Base-by-base conservation (phyloP, 2,113 vertebrate genomes). In the Tichodroma muraria region DNA sequence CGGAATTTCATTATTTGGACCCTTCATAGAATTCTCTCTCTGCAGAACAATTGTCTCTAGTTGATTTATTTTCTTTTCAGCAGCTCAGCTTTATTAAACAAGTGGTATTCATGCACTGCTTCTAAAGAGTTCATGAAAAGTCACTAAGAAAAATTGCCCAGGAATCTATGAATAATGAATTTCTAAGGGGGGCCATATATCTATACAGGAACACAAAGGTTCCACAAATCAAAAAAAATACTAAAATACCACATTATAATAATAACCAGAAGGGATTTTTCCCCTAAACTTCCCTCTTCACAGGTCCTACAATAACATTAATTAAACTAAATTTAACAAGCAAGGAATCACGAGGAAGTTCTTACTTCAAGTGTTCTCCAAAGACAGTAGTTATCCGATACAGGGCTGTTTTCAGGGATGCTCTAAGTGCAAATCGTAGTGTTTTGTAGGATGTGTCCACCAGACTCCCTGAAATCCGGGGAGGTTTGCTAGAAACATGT, bases 361-460 rank as follows among this genome's bases (percentile, higher is more conserved):
- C 98, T 98, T 98, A 99, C 99, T 99, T 98, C 47, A 99, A 97
- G 96, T 99, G 99, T 27, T 99, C 98, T 71, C 99, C 98, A 94
- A 99, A 99, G 44, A 98, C 99, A 69, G 98, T 98, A 22, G 98
- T 99, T 96, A 99, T 99, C 93, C 99, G 96, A 97, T 99, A 99
- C 28, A 99, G 98, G 45, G 99, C 98, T 5, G 99, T 99, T 97
- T 99, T 99, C 92, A 99, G 97, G 9, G 99, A 97, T 18, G 99
- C 98, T 93, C 99, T 97, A 19, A 99, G 98, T 50, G 99, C 98
- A 95, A 99, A 99, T 40, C 99, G 97, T 93, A 99, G 98, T 2
- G 98, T 99, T 97, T 99, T 99, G 85, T 99, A 99, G 20, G 98
- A 98, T 4, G 98, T 98, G 87, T 99, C 99, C 90, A 98, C 98